A percentile compares a stretch with the other conserved stretches of the same genome.
Evolutionary conservation across 2,113 vertebrate genomes (phyloP).

Genomic region (Boleophthalmus pectinirostris): DNA sequence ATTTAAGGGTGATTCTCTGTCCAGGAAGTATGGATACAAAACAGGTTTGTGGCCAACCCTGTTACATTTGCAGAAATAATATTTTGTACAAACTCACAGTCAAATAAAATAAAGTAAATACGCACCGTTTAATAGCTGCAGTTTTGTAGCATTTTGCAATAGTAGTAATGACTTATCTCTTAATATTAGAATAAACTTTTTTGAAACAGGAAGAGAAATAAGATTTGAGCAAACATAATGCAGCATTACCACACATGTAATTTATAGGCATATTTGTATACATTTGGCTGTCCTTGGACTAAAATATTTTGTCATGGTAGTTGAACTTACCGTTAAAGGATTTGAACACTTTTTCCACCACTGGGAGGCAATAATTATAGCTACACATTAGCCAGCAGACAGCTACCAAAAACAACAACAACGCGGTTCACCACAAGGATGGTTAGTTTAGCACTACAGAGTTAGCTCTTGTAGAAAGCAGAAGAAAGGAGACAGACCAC

Average conservation of each 20-base stretch:
- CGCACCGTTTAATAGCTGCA: no score
- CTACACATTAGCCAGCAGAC: conserved; percentile 69
- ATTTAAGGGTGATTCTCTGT: conserved; percentile 3
- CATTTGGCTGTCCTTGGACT: background rate
- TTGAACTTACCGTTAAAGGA: conserved; percentile 68
- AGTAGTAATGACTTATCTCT: no score
- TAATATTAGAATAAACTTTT: no score
- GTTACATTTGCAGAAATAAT: background rate
- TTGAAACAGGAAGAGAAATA: no score
- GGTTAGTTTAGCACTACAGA: conserved; percentile 41
- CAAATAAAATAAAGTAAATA: background rate
- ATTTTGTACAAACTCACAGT: background rate
- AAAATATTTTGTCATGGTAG: background rate
- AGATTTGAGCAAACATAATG: background rate
- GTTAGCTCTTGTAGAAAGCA: conserved; percentile 20
- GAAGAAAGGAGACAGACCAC: conserved; percentile 46
- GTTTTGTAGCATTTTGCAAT: no score
- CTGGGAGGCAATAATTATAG: conserved; percentile 72
- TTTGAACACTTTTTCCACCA: conserved; percentile 72
- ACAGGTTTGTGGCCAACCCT: background rate
- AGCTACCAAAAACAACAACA: conserved; percentile 47
- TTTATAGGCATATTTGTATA: background rate
- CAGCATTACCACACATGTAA: background rate
- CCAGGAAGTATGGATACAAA: background rate
- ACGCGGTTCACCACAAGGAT: conserved; percentile 45